Evolutionary conservation across 2,797 vertebrate genomes (phyloP).

Genomic region (Melanotaenia nigrans): DNA sequence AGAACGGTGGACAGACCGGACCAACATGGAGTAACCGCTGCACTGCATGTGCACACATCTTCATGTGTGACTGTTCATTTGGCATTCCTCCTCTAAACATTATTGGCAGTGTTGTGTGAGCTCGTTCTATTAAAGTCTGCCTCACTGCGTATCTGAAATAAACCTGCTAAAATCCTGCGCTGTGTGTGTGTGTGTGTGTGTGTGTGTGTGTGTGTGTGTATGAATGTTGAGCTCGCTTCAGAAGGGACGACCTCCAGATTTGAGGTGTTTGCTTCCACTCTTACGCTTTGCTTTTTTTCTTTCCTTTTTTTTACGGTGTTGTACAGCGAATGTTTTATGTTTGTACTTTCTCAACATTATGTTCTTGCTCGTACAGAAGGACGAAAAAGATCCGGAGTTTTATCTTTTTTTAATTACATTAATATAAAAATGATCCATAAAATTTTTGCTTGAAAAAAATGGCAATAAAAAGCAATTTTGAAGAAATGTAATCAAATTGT

Average conservation of each 20-base stretch:
- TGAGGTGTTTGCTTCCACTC: slow-evolving; percentile 48
- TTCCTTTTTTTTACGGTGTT: slow-evolving; percentile 52
- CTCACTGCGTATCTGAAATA: slow-evolving; percentile 27
- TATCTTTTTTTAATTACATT: slow-evolving; percentile 81
- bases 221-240: slow-evolving; percentile 22
- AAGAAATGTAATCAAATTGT: slow-evolving; percentile 33
- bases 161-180: slow-evolving; percentile 35
- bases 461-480: slow-evolving; percentile 76
- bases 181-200: slow-evolving; percentile 16
- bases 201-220: slow-evolving; percentile 14
- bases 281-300: slow-evolving; percentile 29
- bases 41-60: slow-evolving; percentile 51
- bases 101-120: slow-evolving; percentile 27
- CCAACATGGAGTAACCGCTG: slow-evolving; percentile 22
- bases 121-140: slow-evolving; percentile 35
- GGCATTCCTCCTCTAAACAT: slow-evolving; percentile 25
- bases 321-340: slow-evolving; percentile 68
- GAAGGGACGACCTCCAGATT: slow-evolving; percentile 34
- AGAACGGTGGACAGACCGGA: slow-evolving; percentile 34
- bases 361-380: slow-evolving; percentile 76
- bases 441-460: slow-evolving; percentile 65
- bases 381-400: slow-evolving; percentile 70
- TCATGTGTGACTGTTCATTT: slow-evolving; percentile 22
- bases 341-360: slow-evolving; percentile 54
- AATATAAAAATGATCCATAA: slow-evolving; percentile 69